Conservation (phyloP, 2,797 vertebrate genomes). For the Lutjanus argentimaculatus region DNA sequence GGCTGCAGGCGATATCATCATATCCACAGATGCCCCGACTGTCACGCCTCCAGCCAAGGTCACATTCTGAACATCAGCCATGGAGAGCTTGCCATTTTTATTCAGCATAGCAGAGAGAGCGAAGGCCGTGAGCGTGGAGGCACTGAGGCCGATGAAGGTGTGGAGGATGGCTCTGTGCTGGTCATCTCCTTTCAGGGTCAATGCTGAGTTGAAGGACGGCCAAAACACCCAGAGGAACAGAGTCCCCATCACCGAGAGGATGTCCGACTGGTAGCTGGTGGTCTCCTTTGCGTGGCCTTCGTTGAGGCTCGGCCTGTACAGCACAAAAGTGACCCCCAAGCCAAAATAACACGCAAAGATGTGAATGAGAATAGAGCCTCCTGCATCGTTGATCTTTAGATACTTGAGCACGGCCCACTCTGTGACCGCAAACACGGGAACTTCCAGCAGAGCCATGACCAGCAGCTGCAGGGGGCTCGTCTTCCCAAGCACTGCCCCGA, state of each 20-base stretch:
- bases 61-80: slow-evolving; percentile 90
- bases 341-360: slow-evolving; percentile 93
- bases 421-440: slow-evolving; percentile 84
- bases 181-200: slow-evolving; percentile 84
- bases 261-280: slow-evolving; percentile 86
- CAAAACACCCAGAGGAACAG: slow-evolving; percentile 94
- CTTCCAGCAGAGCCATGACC: slow-evolving; percentile 87
- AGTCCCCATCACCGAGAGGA: slow-evolving; percentile 87
- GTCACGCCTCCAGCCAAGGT: slow-evolving; percentile 90
- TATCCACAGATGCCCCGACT: slow-evolving; percentile 87
- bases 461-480: slow-evolving; percentile 90
- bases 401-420: slow-evolving; percentile 86
- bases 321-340: slow-evolving; percentile 86
- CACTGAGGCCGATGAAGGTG: slow-evolving; percentile 89
- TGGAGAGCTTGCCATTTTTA: slow-evolving; percentile 86
- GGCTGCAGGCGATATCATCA: slow-evolving; percentile 85
- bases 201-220: slow-evolving; percentile 90
- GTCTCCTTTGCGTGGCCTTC: slow-evolving; percentile 83
- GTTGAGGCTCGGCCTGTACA: slow-evolving; percentile 81
- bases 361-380: slow-evolving; percentile 90
- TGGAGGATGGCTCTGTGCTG: slow-evolving; percentile 91
- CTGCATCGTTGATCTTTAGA: slow-evolving; percentile 88
- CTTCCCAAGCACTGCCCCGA: slow-evolving; percentile 88
- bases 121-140: slow-evolving; percentile 86
- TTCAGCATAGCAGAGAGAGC: slow-evolving; percentile 87